Percentiles rank a stretch among this genome's conserved stretches.
Evolutionary conservation across 2,888 invertebrate genomes (phyloP).

Genomic region (Sympetrum striolatum): DNA sequence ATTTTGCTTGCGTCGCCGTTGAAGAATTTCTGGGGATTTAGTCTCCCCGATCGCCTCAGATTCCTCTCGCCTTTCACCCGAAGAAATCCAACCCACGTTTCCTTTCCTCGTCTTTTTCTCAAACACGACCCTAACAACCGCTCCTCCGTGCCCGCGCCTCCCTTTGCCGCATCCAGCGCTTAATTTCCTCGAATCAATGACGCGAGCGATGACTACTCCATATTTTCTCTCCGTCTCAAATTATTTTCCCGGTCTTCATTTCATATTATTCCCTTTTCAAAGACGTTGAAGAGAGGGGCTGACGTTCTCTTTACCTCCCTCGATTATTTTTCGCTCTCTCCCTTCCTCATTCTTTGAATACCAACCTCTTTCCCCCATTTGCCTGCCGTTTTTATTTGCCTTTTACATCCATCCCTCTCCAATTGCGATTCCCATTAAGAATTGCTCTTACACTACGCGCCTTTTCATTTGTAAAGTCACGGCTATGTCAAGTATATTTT

Average conservation of each 20-base stretch:
- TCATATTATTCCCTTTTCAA: background rate
- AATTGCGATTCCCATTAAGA: no score
- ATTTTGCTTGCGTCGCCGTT: background rate
- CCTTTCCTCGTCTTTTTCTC: background rate
- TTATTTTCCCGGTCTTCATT: background rate
- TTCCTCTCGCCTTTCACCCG: background rate
- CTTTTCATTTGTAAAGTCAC: no score
- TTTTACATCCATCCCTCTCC: no score
- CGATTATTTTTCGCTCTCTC: background rate
- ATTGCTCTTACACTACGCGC: no score
- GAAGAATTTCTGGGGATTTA: background rate
- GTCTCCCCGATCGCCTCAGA: background rate
- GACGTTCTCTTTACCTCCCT: background rate
- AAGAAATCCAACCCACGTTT: background rate
- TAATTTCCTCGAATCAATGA: background rate
- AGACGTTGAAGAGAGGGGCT: background rate
- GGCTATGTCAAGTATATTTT: no score
- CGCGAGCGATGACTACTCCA: background rate
- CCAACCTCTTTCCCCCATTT: background rate
- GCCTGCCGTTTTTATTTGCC: no score
- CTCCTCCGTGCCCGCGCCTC: background rate
- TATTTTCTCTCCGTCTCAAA: background rate
- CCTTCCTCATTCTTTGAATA: background rate
- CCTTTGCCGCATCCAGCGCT: background rate
- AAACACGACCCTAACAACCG: background rate